Evolutionary conservation across 2,113 vertebrate genomes (phyloP).

Genomic region (Galbula dea): DNA sequence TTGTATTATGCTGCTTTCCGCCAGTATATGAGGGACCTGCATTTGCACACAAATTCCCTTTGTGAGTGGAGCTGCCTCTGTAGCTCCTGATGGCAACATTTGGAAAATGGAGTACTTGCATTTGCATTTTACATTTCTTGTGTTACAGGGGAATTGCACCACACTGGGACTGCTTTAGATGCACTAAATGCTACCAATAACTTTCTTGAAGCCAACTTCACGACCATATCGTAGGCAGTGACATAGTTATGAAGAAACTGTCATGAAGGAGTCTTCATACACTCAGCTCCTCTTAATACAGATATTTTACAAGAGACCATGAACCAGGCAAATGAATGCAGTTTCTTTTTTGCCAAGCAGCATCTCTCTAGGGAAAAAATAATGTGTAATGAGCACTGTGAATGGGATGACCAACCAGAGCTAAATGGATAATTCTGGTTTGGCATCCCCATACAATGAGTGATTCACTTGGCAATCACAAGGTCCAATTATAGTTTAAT

Average conservation of each 20-base stretch:
- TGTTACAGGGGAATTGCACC: background rate
- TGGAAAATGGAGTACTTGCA: background rate
- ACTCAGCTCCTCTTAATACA: background rate
- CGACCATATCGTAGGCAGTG: background rate
- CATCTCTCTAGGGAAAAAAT: background rate
- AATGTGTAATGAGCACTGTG: background rate
- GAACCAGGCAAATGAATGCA: background rate
- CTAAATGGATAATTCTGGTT: background rate
- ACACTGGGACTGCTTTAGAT: background rate
- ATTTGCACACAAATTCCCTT: slow-evolving; percentile 15
- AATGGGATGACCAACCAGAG: background rate
- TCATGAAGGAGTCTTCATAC: background rate
- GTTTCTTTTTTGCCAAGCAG: background rate
- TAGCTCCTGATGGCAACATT: background rate
- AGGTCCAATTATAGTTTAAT: slow-evolving; percentile 12
- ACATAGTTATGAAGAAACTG: background rate
- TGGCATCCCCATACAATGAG: background rate
- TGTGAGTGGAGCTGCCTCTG: background rate
- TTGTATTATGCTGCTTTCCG: background rate
- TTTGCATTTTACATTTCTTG: slow-evolving; percentile 28
- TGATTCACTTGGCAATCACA: background rate
- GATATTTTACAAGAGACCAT: background rate
- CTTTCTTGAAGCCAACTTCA: background rate
- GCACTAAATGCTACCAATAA: background rate
- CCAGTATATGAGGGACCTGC: background rate